Base-by-base conservation (phyloP, 2,113 vertebrate genomes). In the Larimichthys polyactis region DNA sequence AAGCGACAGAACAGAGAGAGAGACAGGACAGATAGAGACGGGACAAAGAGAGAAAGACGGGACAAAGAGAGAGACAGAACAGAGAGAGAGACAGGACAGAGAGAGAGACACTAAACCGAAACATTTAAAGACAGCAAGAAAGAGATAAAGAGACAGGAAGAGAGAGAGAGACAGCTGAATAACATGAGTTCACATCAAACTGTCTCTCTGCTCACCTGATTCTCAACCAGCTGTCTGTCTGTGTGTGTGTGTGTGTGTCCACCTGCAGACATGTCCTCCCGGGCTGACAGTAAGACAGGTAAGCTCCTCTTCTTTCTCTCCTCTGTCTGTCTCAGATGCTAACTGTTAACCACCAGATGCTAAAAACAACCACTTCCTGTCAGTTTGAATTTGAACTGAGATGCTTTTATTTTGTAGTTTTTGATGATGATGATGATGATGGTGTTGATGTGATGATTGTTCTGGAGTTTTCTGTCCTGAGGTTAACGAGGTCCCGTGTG, bases 271-370 rank as follows among this genome's bases (percentile, higher is more conserved):
- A 89, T 91, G 90, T 92, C 90, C 15, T 89, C 85, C 43, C 20
- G 75, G n/a, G 11, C 81, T 11, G 88, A 91, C 14, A 82, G 71
- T 65, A 90, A 83, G 67, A 83, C 88, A 78, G 86, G 90, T 91
- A 48, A 87, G 86, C 24, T 67, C 29, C 4, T 9, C 54, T n/a
- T 24, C 6, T 36, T 36, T 36, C 32, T 36, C 19, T 51, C 2
- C 17, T 48, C 7, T 9, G 6, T 15, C 44, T 65, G 1, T 32
- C 14, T 29, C 6, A 19, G 6, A 6, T 24, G 75, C 63, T 84
- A 63, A 44, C 64, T 49, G 62, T 73, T 76, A 52, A 65, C 27
- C 22, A 46, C 22, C 12, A 2, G 12, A 14, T 19, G 15, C 52
- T 58, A 63, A 70, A 20, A 11, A 49, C 6, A 32, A 1, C 4